Conservation (phyloP, 2,113 vertebrate genomes). For the Marcusenius ussheri region DNA sequence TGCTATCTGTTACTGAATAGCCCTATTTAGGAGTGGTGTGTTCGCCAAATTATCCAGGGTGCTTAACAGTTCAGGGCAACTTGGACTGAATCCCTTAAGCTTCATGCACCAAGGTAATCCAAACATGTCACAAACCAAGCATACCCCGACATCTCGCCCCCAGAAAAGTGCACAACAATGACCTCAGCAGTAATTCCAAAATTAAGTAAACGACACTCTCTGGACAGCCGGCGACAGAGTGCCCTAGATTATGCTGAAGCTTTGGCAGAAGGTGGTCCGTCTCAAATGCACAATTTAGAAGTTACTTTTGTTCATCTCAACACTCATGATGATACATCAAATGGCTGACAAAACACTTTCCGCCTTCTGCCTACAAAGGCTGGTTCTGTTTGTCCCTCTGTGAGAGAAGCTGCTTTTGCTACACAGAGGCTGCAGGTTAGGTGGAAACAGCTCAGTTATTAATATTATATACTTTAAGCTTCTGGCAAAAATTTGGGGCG, state of each 20-base stretch:
- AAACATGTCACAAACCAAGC: not conserved
- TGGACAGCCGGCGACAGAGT: not conserved
- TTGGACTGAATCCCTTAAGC: not conserved
- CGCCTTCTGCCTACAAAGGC: not conserved
- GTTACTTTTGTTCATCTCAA: not conserved
- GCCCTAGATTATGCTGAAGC: not conserved
- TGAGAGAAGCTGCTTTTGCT: not conserved
- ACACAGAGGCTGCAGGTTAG: not conserved
- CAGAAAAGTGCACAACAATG: not conserved
- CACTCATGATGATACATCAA: not conserved
- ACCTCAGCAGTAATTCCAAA: not conserved
- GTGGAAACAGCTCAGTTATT: not conserved
- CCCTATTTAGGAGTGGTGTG: not conserved
- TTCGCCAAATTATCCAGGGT: not conserved
- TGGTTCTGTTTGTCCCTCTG: not conserved
- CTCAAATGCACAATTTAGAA: not conserved
- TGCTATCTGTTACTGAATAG: not conserved
- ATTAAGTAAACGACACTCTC: not conserved
- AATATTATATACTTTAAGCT: not conserved
- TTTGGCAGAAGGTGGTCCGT: not conserved
- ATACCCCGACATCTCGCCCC: not conserved
- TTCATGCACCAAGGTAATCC: not conserved
- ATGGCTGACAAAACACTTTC: not conserved
- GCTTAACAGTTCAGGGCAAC: not conserved
- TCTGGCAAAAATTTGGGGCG: not conserved